phyloP scores from a whole-genome alignment of 2,113 vertebrate species.

The Lagopus leucura region DNA sequence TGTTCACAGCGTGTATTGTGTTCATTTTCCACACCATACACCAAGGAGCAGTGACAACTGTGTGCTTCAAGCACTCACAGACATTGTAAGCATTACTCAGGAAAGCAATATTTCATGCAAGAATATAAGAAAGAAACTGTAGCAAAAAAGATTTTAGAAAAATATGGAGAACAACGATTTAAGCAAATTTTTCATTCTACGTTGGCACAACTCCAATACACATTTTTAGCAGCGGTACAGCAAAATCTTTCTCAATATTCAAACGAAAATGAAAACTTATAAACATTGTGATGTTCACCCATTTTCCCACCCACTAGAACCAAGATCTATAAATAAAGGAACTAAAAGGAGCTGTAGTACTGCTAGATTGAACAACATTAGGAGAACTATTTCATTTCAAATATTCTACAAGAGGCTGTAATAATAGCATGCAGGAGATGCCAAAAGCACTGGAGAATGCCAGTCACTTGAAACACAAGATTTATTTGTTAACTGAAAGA shows the following conservation, averaged over 20 bases:
- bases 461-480: not conserved
- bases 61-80: not conserved
- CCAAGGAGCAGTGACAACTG: not conserved
- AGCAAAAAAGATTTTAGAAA: not conserved
- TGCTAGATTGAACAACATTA: not conserved
- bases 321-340: not conserved
- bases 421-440: constrained; percentile 5
- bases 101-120: not conserved
- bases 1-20: not conserved
- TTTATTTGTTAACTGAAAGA: not conserved
- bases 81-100: not conserved
- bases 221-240: constrained; percentile 4
- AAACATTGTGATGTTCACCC: not conserved
- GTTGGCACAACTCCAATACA: not conserved
- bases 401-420: not conserved
- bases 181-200: not conserved
- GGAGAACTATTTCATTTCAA: constrained; percentile 1
- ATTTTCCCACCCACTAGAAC: not conserved
- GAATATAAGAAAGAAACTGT: not conserved
- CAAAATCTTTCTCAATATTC: not conserved
- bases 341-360: not conserved
- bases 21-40: not conserved
- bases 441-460: not conserved
- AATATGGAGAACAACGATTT: not conserved
- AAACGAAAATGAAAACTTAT: not conserved